phyloP scores from a whole-genome alignment of 2,888 invertebrate genomes.

The Chironomus tentans region DNA sequence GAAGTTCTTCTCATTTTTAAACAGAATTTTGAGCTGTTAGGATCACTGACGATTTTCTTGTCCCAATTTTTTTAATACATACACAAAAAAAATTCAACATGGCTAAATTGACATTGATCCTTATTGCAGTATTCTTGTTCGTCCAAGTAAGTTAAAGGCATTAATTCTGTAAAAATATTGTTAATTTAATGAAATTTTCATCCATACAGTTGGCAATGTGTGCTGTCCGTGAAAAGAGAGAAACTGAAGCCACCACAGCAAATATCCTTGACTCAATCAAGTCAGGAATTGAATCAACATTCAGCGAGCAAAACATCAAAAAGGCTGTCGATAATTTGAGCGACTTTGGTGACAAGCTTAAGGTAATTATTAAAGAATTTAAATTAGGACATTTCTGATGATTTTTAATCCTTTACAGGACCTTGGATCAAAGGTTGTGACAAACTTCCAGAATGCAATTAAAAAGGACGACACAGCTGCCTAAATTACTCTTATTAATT shows the following conservation, averaged over 20 bases:
- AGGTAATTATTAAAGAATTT: neutral
- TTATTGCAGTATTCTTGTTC: conserved; percentile 12
- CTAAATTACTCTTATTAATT: neutral
- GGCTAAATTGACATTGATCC: conserved; percentile 14
- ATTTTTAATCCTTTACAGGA: neutral
- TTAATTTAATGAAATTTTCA: too few species aligned
- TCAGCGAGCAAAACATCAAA: conserved; percentile 25
- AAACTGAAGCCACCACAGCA: conserved; percentile 5
- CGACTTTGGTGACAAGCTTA: conserved; percentile 7
- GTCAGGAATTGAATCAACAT: conserved; percentile 4
- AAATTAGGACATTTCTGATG: neutral
- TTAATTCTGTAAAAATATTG: neutral
- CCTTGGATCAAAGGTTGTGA: neutral
- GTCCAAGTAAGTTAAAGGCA: conserved; percentile 11
- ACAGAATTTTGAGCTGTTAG: neutral
- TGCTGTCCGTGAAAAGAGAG: conserved; percentile 4
- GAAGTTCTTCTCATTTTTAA: too few species aligned
- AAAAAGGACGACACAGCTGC: neutral
- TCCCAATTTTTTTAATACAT: too few species aligned
- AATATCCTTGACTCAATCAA: conserved; percentile 12
- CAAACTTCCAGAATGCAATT: conserved; percentile 17
- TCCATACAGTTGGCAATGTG: neutral
- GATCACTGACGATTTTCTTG: neutral
- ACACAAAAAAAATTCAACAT: neutral
- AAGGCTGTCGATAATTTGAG: conserved; percentile 10